Evolutionary conservation across 2,113 vertebrate species (phyloP), one percentile per base, ranked within the genome.

Genomic region (Amia ocellicauda): DNA sequence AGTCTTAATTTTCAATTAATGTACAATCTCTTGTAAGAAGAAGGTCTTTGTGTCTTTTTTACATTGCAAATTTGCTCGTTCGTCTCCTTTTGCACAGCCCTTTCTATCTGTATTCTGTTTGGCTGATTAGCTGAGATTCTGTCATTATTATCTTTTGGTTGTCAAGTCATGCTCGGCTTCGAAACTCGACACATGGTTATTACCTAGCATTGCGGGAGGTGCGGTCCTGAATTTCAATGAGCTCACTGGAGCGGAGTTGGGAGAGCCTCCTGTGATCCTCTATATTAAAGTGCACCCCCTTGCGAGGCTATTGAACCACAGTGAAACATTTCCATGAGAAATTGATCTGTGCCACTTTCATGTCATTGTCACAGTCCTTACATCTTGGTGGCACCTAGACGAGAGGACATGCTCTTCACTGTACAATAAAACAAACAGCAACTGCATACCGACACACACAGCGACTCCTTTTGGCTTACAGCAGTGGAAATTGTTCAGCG

Each of bases 81-180:
- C n/a, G n/a, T n/a, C n/a, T n/a, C n/a, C n/a, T n/a, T n/a, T n/a
- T 78, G 71, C 65, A 66, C 59, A 41, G 64, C 69, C 57, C 61
- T 65, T 65, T 72, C 60, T 58, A 55, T 8, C 42, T 36, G 54
- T 16, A 4, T 71, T 64, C 28, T 54, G 61, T 58, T 52, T 66
- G 45, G n/a, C 45, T n/a, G 74, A 71, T 71, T 70, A 74, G 74
- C 73, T 74, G 69, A 79, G 74, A 72, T 72, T 70, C 49, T 55
- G 58, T 64, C 61, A 64, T 61, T 43, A 60, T 43, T 61, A 60
- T 64, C 66, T 27, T 58, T 29, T 17, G 60, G 26, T 11, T 60
- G 60, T 69, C 63, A 54, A 58, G 64, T n/a, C 1, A 57, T 28
- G 49, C 45, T 50, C 62, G 52, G 31, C 55, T 66, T 52, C 53